Evolutionary conservation across 2,797 vertebrate species (phyloP).

Genomic region (Rhynchonycteris naso): DNA sequence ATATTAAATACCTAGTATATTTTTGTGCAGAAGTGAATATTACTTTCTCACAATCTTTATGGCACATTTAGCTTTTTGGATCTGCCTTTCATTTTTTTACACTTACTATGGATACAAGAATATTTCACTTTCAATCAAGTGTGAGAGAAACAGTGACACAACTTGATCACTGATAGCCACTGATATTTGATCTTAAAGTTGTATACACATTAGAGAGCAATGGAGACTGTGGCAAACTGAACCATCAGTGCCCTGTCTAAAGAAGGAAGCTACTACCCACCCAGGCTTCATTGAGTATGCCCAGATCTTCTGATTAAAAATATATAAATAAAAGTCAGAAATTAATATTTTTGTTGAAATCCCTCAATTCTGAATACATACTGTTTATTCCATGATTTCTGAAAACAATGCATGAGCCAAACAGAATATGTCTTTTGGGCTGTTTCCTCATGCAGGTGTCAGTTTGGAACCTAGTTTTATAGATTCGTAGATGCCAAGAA

Average conservation of each 20-base stretch:
- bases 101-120: neutral
- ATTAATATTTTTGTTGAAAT: neutral
- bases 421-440: neutral
- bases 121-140: neutral
- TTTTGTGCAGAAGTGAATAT: conserved; percentile 26
- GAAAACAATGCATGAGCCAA: neutral
- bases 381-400: neutral
- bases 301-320: neutral
- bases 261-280: too few species aligned
- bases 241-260: neutral
- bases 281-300: neutral
- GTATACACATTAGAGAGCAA: neutral
- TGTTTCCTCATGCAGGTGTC: neutral
- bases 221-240: neutral
- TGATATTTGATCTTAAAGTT: neutral
- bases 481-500: neutral
- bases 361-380: neutral
- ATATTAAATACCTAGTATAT: neutral
- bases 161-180: neutral
- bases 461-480: neutral
- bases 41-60: neutral
- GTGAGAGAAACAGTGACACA: neutral
- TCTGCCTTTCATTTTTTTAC: neutral
- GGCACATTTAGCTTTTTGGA: neutral
- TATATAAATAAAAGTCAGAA: neutral